phyloP scores from a whole-genome alignment of 1,140 invertebrate species.

The Coelopa frigida region DNA sequence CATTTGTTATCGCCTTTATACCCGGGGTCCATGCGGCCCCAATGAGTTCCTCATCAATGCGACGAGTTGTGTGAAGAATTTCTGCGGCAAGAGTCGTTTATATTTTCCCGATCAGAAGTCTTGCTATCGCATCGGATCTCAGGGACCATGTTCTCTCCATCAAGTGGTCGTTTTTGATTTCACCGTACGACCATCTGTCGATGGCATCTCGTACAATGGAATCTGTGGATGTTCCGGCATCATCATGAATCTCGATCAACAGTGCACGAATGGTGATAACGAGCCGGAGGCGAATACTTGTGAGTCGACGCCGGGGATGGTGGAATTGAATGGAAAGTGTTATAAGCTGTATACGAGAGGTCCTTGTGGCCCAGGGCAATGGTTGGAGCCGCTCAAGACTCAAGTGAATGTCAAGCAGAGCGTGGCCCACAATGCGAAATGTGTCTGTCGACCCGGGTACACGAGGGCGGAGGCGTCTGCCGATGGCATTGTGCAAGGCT shows the following conservation, averaged over 20 bases:
- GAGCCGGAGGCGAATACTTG: slow-evolving; percentile 47
- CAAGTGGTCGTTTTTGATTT: slow-evolving; percentile 72
- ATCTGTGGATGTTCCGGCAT: slow-evolving; percentile 61
- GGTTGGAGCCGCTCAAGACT: slow-evolving; percentile 54
- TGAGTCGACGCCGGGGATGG: slow-evolving; percentile 53
- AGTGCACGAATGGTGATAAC: slow-evolving; percentile 23
- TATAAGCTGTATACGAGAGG: slow-evolving; percentile 66
- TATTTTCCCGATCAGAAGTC: slow-evolving; percentile 64
- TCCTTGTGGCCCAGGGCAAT: slow-evolving; percentile 63
- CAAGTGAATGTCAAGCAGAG: slow-evolving; percentile 18
- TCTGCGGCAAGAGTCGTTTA: slow-evolving; percentile 62
- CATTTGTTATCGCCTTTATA: slow-evolving; percentile 66
- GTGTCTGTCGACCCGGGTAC: slow-evolving; percentile 66
- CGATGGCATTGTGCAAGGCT: slow-evolving; percentile 28
- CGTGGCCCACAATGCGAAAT: slow-evolving; percentile 46
- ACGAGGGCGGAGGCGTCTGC: slow-evolving; percentile 23
- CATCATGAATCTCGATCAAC: slow-evolving; percentile 39
- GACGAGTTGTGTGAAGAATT: slow-evolving; percentile 54
- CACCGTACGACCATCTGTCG: slow-evolving; percentile 61
- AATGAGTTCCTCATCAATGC: slow-evolving; percentile 60
- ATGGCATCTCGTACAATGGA: slow-evolving; percentile 74
- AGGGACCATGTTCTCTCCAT: slow-evolving; percentile 61
- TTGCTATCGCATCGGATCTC: slow-evolving; percentile 66
- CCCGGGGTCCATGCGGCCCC: slow-evolving; percentile 61
- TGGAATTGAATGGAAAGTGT: slow-evolving; percentile 56